Conservation (phyloP, 2,113 vertebrate genomes). For the Pterocles burchelli region DNA sequence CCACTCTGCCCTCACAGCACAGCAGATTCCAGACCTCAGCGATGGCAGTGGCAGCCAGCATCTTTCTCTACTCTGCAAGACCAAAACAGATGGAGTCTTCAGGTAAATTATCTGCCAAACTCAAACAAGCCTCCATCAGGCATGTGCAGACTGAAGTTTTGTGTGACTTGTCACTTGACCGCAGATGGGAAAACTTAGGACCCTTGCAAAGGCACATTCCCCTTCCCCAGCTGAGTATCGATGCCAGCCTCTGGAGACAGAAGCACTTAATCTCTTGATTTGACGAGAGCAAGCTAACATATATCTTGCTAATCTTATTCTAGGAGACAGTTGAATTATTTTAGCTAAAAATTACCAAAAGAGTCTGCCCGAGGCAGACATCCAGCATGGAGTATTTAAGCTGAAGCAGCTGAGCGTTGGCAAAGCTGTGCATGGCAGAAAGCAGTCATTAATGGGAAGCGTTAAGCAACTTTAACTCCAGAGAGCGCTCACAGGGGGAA, state of each 20-base stretch:
- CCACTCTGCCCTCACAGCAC: background rate
- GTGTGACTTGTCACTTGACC: background rate
- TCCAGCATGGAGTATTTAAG: background rate
- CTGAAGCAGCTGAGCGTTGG: background rate
- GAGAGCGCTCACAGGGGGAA: background rate
- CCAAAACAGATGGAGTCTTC: background rate
- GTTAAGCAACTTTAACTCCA: background rate
- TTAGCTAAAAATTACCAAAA: conserved; percentile 38
- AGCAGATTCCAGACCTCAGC: rapidly evolving
- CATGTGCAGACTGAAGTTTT: background rate
- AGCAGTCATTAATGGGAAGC: background rate
- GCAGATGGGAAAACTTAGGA: background rate
- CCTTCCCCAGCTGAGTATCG: background rate
- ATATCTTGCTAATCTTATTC: conserved; percentile 28
- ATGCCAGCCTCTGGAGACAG: background rate
- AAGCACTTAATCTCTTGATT: background rate
- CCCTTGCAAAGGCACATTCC: background rate
- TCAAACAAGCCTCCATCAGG: background rate
- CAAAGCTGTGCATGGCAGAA: background rate
- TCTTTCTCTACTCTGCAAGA: background rate
- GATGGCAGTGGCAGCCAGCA: rapidly evolving
- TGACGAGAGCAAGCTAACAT: background rate
- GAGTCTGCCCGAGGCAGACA: background rate
- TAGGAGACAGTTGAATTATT: conserved; percentile 24
- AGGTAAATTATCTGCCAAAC: background rate